Conservation (phyloP, 2,888 invertebrate species). For the Cinara cedri region DNA sequence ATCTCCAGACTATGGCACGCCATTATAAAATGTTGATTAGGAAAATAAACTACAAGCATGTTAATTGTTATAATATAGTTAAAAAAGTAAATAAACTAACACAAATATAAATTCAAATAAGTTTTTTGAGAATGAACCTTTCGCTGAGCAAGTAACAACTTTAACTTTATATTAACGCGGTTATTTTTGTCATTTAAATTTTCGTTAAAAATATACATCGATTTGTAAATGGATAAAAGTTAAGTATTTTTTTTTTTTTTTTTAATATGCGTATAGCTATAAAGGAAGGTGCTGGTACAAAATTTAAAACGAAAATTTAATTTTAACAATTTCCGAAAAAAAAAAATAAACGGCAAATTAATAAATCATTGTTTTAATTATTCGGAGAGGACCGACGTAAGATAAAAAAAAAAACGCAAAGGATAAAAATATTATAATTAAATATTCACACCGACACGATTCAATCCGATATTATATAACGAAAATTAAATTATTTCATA, state of each 20-base stretch:
- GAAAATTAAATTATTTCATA: conserved; percentile 2
- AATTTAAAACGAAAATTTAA: conserved; percentile 23
- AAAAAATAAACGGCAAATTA: conserved; percentile 29
- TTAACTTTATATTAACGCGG: no score
- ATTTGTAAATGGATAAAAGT: not conserved
- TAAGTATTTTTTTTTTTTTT: not conserved
- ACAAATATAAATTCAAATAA: no score
- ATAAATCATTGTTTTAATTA: conserved; percentile 12
- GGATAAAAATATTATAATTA: conserved; percentile 21
- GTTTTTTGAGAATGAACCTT: no score
- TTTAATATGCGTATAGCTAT: not conserved
- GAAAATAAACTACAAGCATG: no score
- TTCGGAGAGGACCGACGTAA: not conserved
- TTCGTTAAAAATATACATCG: conserved; percentile 6
- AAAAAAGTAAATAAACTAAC: no score
- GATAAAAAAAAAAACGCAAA: not conserved
- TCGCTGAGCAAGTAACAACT: no score
- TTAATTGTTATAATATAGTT: no score
- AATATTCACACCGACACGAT: not conserved
- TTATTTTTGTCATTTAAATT: not conserved
- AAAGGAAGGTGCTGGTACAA: not conserved
- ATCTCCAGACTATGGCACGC: no score
- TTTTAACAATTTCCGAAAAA: conserved; percentile 42
- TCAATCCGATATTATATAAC: not conserved
- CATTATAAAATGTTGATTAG: no score